phyloP scores from a whole-genome alignment of 2,113 vertebrate species.

The Forbesichthys agassizii region DNA sequence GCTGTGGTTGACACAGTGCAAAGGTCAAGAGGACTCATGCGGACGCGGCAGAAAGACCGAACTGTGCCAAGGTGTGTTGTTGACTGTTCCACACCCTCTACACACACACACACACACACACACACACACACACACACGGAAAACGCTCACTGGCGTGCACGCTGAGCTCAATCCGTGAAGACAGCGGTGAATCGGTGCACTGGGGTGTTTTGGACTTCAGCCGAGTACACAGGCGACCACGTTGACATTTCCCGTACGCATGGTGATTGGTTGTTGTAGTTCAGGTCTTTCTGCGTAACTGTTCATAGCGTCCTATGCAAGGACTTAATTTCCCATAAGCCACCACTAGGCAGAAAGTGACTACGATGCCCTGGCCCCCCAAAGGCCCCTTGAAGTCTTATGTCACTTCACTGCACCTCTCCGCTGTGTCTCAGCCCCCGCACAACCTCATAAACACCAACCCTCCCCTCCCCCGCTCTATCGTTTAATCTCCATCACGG shows the following conservation, averaged over 20 bases:
- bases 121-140: background rate
- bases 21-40: slow-evolving; percentile 14
- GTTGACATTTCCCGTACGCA: slow-evolving; percentile 30
- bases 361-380: slow-evolving; percentile 33
- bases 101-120: slow-evolving; percentile 7
- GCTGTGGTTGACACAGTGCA: slow-evolving; percentile 13
- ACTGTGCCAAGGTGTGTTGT: slow-evolving; percentile 12
- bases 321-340: slow-evolving; percentile 47
- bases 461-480: slow-evolving; percentile 9
- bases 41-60: background rate
- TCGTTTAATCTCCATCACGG: slow-evolving; percentile 42
- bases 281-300: slow-evolving; percentile 42
- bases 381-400: slow-evolving; percentile 15
- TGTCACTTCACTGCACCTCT: background rate
- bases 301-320: slow-evolving; percentile 34
- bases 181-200: slow-evolving; percentile 23
- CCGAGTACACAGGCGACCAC: slow-evolving; percentile 23
- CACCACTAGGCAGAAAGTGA: slow-evolving; percentile 29
- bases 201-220: slow-evolving; percentile 35
- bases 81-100: slow-evolving; percentile 29
- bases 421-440: slow-evolving; percentile 24
- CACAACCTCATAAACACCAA: slow-evolving; percentile 29
- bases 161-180: slow-evolving; percentile 51
- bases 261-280: slow-evolving; percentile 41
- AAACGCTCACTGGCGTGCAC: slow-evolving; percentile 20